Evolutionary conservation across 1,140 invertebrate genomes (phyloP), one percentile per base, ranked within the genome.

Genomic region (Scaptomyza montana): DNA sequence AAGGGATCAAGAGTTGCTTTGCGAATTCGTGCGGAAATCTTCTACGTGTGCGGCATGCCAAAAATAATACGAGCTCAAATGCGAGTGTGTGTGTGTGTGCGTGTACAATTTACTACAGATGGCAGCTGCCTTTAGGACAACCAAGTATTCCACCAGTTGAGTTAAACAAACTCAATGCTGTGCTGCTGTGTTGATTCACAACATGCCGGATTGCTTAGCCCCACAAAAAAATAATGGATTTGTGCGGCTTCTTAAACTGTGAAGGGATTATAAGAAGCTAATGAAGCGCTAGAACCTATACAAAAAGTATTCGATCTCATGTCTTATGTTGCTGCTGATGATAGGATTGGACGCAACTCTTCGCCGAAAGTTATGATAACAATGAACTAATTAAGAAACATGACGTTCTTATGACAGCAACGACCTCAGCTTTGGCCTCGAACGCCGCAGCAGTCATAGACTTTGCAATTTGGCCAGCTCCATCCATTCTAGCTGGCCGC

Each of bases 1-100:
- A 89, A 89, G 85, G 84, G 84, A 89, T 89, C 84, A 89, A 89
- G 84, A 89, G 85, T 89, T 89, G 84, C 84, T 89, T 89, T 89
- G 85, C 85, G 85, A 89, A 84, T 84, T 89, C 84, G 84, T 89
- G 84, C 84, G 84, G 85, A 89, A 89, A 89, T 89, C 84, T 89
- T 84, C 84, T 89, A 89, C 84, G 84, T 89, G 84, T 89, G 85
- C 77, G 77, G 84, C 73, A 89, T 89, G 80, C 77, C 84, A 87
- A 87, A 25, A 75, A 59, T 25, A 13, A 19, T 25, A 8, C 50
- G 12, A 25, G 4, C 3, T 33, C 9, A 8, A 1, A 3, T 62
- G 13, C 25, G 16, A 33, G 16, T 39, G 19, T 39, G 30, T 13
- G 36, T 28, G 16, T 45, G 19, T 39, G 30, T 13, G 36, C 13